Evolutionary conservation across 1,140 invertebrate species (phyloP).

Genomic region (Hyles euphorbiae): DNA sequence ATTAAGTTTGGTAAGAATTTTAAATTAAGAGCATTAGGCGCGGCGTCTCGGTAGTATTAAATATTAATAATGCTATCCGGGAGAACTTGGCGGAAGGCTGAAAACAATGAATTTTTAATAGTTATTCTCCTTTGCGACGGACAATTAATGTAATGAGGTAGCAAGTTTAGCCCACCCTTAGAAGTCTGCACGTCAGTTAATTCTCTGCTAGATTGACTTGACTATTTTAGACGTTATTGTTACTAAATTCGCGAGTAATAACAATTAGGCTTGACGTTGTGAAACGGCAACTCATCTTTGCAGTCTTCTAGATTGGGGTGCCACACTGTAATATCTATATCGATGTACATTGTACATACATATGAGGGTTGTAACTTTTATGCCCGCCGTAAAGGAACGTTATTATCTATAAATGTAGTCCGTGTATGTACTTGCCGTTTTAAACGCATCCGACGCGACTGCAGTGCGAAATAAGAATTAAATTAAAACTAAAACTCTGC

Average conservation of each 20-base stretch:
- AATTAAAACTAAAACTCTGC: too few relatives aligned
- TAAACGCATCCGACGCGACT: too few relatives aligned
- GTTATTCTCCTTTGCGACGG: conserved; percentile 51
- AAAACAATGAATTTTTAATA: conserved; percentile 67
- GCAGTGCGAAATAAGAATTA: too few relatives aligned
- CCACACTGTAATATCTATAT: too few relatives aligned
- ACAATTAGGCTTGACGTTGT: conserved; percentile 9
- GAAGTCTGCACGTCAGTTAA: conserved; percentile 37
- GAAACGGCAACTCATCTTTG: too few relatives aligned
- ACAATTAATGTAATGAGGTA: conserved; percentile 50
- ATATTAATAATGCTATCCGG: conserved; percentile 66
- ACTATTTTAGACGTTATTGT: conserved; percentile 18
- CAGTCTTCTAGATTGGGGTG: too few relatives aligned
- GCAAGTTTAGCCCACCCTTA: conserved; percentile 38
- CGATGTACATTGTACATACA: too few relatives aligned
- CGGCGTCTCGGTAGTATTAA: conserved; percentile 57
- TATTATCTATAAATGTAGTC: too few relatives aligned
- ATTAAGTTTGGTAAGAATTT: conserved; percentile 72
- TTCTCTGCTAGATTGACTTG: conserved; percentile 35
- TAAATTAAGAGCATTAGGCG: conserved; percentile 63
- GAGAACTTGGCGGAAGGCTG: conserved; percentile 42
- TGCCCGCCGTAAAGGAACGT: too few relatives aligned
- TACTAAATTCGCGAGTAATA: conserved; percentile 19
- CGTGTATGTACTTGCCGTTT: too few relatives aligned
- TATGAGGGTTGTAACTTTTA: too few relatives aligned